Evolutionary conservation across 2,888 invertebrate genomes (phyloP).

Genomic region (Drosophila maculinotata): DNA sequence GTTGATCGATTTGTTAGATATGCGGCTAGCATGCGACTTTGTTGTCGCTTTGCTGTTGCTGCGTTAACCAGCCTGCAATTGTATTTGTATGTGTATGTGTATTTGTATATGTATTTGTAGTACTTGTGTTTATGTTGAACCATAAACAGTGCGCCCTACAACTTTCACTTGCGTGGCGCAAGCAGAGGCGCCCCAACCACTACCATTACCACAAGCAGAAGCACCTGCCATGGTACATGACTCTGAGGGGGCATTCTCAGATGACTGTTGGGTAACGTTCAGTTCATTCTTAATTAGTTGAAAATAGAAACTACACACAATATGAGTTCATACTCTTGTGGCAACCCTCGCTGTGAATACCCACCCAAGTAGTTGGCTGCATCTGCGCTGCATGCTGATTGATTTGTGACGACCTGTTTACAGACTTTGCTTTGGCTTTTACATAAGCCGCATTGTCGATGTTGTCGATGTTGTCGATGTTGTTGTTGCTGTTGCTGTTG

Average conservation of each 20-base stretch:
- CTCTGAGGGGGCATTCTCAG: slow-evolving; percentile 22
- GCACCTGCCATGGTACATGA: slow-evolving; percentile 12
- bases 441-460: slow-evolving; percentile 54
- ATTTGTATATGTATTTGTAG: too few species aligned
- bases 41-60: slow-evolving; percentile 33
- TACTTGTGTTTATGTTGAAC: slow-evolving; percentile 52
- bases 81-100: slow-evolving; percentile 21
- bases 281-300: slow-evolving; percentile 22
- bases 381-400: slow-evolving; percentile 67
- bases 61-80: slow-evolving; percentile 54
- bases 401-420: slow-evolving; percentile 66
- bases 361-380: slow-evolving; percentile 54
- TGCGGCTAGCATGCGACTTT: slow-evolving; percentile 62
- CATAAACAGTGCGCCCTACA: slow-evolving; percentile 62
- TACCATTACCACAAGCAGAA: slow-evolving; percentile 12
- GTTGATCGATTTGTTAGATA: slow-evolving; percentile 78
- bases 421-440: slow-evolving; percentile 55
- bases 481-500: too few species aligned
- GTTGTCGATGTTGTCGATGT: slow-evolving; percentile 1
- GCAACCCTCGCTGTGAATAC: slow-evolving; percentile 18
- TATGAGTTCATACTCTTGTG: not conserved
- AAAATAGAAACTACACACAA: not conserved
- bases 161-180: slow-evolving; percentile 69
- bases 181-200: slow-evolving; percentile 21
- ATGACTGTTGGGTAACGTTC: slow-evolving; percentile 29